A percentile compares a stretch with the other conserved stretches of the same genome.
These are phyloP conservation scores for Candoia aspera DNA, from an alignment of 2,113 vertebrate genomes.

Conservation along the genomic window DNA sequence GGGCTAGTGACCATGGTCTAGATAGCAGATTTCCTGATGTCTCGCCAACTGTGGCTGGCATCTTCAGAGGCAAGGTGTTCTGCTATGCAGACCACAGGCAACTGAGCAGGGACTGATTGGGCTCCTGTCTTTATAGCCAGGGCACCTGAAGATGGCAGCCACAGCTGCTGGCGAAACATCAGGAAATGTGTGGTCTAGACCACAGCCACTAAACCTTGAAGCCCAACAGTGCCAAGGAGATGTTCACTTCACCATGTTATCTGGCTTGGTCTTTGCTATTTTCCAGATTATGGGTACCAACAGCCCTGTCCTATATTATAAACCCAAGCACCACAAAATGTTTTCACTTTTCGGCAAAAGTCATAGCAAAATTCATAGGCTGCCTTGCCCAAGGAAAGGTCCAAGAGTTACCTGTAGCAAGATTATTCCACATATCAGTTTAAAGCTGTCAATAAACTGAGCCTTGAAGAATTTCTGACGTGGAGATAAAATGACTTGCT, in stretches of 20 bases:
- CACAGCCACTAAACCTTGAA: no score
- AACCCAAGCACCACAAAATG: not conserved
- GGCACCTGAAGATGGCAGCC: not conserved
- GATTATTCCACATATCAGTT: no score
- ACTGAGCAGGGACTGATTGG: not conserved
- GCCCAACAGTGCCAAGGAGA: not conserved
- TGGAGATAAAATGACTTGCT: not conserved
- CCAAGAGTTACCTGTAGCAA: not conserved
- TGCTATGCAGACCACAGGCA: not conserved
- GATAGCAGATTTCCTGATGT: not conserved
- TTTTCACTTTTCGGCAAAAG: not conserved
- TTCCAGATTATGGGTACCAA: not conserved
- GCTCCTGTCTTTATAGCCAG: not conserved
- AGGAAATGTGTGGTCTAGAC: no score
- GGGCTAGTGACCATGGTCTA: not conserved
- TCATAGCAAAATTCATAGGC: not conserved
- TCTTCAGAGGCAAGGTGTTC: not conserved
- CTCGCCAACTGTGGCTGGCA: not conserved
- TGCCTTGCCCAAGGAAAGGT: not conserved
- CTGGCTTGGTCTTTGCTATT: not conserved
- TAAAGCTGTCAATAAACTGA: not conserved
- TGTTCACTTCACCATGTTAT: not conserved
- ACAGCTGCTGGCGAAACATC: no score
- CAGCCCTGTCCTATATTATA: not conserved
- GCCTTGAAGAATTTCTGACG: not conserved